Evolutionary conservation across 2,888 invertebrate genomes (phyloP).

Genomic region (Lasioglossum figueresi): DNA sequence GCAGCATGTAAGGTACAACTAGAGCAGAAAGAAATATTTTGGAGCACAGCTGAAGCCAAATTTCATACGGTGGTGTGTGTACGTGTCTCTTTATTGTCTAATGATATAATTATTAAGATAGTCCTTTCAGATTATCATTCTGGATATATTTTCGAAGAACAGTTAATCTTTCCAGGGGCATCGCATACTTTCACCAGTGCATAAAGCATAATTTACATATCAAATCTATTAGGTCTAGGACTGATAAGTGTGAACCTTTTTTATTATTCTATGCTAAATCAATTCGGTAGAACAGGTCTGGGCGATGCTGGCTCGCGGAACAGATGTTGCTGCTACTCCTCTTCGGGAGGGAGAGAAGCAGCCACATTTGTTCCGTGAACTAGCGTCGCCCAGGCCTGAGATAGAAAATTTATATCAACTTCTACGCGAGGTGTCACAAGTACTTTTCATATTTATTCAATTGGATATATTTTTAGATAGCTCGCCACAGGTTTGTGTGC

Average conservation of each 20-base stretch:
- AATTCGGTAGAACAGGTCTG: background rate
- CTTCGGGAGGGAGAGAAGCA: too few species aligned
- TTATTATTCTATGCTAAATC: slow-evolving; percentile 53
- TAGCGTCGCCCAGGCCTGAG: background rate
- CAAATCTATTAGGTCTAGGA: slow-evolving; percentile 66
- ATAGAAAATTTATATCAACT: background rate
- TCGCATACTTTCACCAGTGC: slow-evolving; percentile 52
- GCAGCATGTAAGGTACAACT: slow-evolving; percentile 29
- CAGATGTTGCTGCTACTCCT: too few species aligned
- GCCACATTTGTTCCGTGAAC: too few species aligned
- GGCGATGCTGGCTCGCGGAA: too few species aligned
- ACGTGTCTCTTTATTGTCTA: slow-evolving; percentile 26
- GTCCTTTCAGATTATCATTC: slow-evolving; percentile 57
- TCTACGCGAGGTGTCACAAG: background rate
- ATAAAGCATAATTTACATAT: slow-evolving; percentile 72
- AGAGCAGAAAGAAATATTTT: slow-evolving; percentile 37
- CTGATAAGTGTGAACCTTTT: slow-evolving; percentile 49
- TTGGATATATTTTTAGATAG: slow-evolving; percentile 40
- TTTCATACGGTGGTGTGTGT: slow-evolving; percentile 30
- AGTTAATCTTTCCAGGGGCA: slow-evolving; percentile 54
- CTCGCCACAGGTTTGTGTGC: slow-evolving; percentile 31
- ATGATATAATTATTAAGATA: slow-evolving; percentile 56
- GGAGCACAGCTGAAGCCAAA: slow-evolving; percentile 36
- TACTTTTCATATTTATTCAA: slow-evolving; percentile 32
- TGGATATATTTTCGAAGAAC: slow-evolving; percentile 66